These are phyloP conservation scores for Agrochola lychnidis DNA, from an alignment of 2,888 invertebrate genomes.

Conservation along the genomic window DNA sequence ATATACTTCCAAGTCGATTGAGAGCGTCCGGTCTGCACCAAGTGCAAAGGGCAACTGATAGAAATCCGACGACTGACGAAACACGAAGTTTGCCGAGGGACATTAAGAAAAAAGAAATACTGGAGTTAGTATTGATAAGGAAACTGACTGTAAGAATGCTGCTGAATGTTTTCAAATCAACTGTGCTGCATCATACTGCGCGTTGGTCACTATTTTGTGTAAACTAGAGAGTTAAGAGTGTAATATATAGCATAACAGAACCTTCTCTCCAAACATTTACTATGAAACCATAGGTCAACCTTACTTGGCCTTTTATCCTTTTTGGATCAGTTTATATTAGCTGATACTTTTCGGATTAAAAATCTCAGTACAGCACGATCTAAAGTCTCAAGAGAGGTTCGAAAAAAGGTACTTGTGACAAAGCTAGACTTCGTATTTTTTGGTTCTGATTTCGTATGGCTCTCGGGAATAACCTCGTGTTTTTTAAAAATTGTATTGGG, in stretches of 20 bases:
- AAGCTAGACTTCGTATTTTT: background rate
- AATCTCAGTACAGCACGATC: too few species aligned
- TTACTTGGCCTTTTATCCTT: background rate
- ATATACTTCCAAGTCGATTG: too few species aligned
- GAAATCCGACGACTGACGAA: too few species aligned
- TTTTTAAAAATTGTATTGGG: constrained; percentile 9
- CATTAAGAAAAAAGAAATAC: too few species aligned
- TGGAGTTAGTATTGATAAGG: background rate
- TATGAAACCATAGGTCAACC: too few species aligned
- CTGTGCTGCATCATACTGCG: background rate
- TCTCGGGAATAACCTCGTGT: background rate
- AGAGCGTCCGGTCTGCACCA: too few species aligned
- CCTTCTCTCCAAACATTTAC: background rate
- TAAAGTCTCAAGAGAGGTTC: constrained; percentile 2
- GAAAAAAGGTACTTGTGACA: background rate
- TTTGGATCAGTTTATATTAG: background rate
- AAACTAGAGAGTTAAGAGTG: background rate
- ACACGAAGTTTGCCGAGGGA: too few species aligned
- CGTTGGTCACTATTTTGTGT: background rate
- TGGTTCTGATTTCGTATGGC: constrained; percentile 3
- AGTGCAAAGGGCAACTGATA: too few species aligned
- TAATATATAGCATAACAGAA: background rate
- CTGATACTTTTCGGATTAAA: background rate
- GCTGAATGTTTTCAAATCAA: background rate
- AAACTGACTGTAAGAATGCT: background rate